Evolutionary conservation across 2,797 vertebrate genomes (phyloP).

Genomic region (Ataeniobius toweri): DNA sequence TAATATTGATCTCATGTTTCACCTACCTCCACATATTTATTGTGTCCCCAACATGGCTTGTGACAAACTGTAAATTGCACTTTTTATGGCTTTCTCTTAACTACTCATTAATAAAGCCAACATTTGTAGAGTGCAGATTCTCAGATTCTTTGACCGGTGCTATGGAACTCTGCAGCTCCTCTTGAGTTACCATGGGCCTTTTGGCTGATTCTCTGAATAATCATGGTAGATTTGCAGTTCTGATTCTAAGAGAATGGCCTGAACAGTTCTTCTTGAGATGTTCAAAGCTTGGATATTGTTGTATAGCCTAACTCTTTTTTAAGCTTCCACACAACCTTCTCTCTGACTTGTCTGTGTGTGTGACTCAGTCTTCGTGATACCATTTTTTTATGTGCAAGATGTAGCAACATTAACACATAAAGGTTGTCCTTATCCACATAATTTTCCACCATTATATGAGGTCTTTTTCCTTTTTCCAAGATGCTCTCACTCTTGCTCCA

Average conservation of each 20-base stretch:
- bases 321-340: not conserved
- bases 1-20: not conserved
- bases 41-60: not conserved
- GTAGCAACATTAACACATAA: constrained; percentile 14
- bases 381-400: not conserved
- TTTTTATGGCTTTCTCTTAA: not conserved
- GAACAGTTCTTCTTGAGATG: not conserved
- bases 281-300: not conserved
- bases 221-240: not conserved
- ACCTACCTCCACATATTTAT: not conserved
- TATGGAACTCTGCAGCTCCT: not conserved
- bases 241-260: not conserved
- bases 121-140: not conserved
- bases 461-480: constrained; percentile 33
- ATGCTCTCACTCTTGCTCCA: constrained; percentile 24
- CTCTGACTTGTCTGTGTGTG: not conserved
- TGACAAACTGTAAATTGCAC: constrained; percentile 4
- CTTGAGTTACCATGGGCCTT: not conserved
- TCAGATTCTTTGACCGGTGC: not conserved
- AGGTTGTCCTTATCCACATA: constrained; percentile 21
- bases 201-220: too few relatives aligned
- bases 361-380: not conserved
- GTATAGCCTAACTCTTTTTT: not conserved
- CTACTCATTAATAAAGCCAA: not conserved
- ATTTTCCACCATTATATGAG: constrained; percentile 36